phyloP scores from a whole-genome alignment of 1,140 invertebrate species.

The Eubasilissa regina region DNA sequence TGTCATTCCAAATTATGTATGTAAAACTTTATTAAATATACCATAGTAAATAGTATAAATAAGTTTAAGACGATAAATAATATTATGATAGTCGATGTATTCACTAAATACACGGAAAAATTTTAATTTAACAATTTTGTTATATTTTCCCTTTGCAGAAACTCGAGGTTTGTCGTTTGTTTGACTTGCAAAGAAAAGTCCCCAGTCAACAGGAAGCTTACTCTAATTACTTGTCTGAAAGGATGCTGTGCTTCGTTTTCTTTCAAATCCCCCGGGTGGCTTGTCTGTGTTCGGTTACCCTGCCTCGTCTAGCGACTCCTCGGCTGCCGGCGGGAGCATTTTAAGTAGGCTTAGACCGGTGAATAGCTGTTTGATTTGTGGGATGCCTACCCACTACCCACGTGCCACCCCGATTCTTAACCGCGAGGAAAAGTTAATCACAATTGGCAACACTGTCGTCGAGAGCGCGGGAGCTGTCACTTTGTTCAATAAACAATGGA shows the following conservation, averaged over 20 bases:
- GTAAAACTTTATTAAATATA: no score
- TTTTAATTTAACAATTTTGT: no score
- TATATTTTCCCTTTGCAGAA: no score
- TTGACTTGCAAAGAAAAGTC: slow-evolving; percentile 46
- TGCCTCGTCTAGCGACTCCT: not conserved
- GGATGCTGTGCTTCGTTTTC: slow-evolving; percentile 30
- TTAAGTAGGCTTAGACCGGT: slow-evolving; percentile 13
- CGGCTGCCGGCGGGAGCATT: not conserved
- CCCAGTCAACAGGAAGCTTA: slow-evolving; percentile 39
- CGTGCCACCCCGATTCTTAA: not conserved
- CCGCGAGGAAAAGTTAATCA: not conserved
- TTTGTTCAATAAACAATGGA: no score
- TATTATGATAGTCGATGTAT: no score
- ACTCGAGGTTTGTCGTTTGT: slow-evolving; percentile 1
- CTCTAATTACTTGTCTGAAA: slow-evolving; percentile 42
- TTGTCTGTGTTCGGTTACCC: not conserved
- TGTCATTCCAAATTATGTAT: no score
- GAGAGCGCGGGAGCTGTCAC: not conserved
- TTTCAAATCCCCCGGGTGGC: slow-evolving; percentile 23
- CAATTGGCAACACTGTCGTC: slow-evolving; percentile 10
- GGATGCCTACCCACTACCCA: not conserved
- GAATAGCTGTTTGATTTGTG: slow-evolving; percentile 19
- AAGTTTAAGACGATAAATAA: no score
- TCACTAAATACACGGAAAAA: no score
- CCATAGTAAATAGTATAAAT: no score